Conservation (phyloP, 2,113 vertebrate species). For the Brachypodius melanocephalos region DNA sequence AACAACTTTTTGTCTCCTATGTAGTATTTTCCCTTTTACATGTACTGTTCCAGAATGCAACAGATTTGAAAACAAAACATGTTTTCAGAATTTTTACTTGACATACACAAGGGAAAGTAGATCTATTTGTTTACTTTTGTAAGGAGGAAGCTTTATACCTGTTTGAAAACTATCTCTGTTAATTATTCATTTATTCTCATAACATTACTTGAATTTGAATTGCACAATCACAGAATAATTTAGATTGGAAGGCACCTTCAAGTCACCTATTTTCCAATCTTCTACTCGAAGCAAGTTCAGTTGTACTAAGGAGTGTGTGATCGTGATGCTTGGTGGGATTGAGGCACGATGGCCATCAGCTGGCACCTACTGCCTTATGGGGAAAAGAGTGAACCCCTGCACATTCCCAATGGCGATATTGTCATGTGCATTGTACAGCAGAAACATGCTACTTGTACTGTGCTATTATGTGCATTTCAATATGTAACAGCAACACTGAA, state of each 20-base stretch:
- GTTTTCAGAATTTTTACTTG: background rate
- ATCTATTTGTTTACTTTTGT: background rate
- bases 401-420: background rate
- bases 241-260: background rate
- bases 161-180: background rate
- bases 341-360: background rate
- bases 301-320: background rate
- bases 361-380: background rate
- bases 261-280: background rate
- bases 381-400: background rate
- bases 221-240: background rate
- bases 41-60: background rate
- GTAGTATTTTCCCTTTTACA: background rate
- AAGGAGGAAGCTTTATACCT: background rate
- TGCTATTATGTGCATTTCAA: background rate
- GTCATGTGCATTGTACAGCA: background rate
- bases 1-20: background rate
- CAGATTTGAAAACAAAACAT: background rate
- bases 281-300: background rate
- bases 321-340: background rate
- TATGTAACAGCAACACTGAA: background rate
- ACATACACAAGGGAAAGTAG: background rate
- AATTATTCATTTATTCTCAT: background rate
- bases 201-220: background rate
- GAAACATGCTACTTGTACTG: background rate